phyloP scores from a whole-genome alignment of 1,140 invertebrate species.

The Meteorus sp. region DNA sequence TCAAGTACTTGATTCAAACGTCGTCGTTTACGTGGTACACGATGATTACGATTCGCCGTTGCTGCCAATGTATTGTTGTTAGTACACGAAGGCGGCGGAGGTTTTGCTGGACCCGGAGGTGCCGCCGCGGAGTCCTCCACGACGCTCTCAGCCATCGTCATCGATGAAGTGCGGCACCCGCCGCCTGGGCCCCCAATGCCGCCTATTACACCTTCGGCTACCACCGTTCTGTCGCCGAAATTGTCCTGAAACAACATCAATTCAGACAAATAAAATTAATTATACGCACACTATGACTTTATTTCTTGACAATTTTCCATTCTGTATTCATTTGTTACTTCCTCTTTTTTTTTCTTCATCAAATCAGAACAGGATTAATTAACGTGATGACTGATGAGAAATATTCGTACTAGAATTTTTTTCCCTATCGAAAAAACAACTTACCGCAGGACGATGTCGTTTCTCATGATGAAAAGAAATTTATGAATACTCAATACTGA shows the following conservation, averaged over 20 bases:
- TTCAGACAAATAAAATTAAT: too few species aligned
- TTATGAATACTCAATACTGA: conserved; percentile 1
- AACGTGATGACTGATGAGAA: neutral
- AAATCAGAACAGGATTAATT: conserved; percentile 13
- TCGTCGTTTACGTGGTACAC: conserved; percentile 68
- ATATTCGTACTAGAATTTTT: too few species aligned
- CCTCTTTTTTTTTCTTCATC: too few species aligned
- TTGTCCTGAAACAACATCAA: conserved; percentile 54
- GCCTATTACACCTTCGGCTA: conserved; percentile 53
- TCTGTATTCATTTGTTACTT: too few species aligned
- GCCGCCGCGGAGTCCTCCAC: conserved; percentile 61
- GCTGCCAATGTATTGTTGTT: conserved; percentile 63
- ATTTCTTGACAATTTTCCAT: too few species aligned
- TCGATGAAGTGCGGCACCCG: conserved; percentile 64
- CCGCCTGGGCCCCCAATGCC: conserved; percentile 60
- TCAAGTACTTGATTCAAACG: conserved; percentile 75
- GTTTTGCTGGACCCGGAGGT: conserved; percentile 57
- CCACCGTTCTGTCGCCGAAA: conserved; percentile 54
- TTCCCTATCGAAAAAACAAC: too few species aligned
- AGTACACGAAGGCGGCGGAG: conserved; percentile 55
- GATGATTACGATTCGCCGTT: conserved; percentile 66
- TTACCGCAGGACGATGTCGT: conserved; percentile 14
- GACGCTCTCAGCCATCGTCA: conserved; percentile 71
- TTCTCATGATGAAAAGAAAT: neutral
- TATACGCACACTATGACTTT: too few species aligned